Percentiles rank a stretch among this genome's conserved stretches.
phyloP scores from a whole-genome alignment of 2,113 vertebrate species.

The Abramis brama region DNA sequence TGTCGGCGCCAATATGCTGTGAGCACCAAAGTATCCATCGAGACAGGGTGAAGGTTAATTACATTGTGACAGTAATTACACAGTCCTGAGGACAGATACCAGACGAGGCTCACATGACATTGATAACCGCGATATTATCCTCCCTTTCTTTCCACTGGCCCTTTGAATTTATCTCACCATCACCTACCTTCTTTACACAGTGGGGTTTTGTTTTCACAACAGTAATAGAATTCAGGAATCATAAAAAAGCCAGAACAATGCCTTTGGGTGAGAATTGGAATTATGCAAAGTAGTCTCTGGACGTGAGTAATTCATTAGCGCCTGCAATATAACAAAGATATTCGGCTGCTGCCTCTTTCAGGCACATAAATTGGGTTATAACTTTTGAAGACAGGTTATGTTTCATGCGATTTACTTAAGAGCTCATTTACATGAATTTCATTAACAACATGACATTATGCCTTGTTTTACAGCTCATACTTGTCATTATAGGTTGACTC shows the following conservation, averaged over 20 bases:
- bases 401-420: constrained; percentile 19
- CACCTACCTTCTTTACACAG: constrained; percentile 8
- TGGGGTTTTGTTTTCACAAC: constrained; percentile 28
- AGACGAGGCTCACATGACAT: constrained; percentile 2
- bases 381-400: constrained; percentile 20
- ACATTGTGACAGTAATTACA: constrained; percentile 45
- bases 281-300: constrained; percentile 53
- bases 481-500: not conserved
- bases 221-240: constrained; percentile 36
- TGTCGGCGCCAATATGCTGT: constrained; percentile 2
- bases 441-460: not conserved
- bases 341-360: constrained; percentile 12
- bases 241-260: constrained; percentile 35
- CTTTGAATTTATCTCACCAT: constrained; percentile 27
- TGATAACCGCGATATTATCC: not conserved
- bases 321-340: constrained; percentile 23
- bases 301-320: constrained; percentile 46
- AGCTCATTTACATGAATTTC: constrained; percentile 19
- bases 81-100: constrained; percentile 4
- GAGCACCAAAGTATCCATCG: constrained; percentile 35
- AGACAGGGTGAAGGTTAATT: constrained; percentile 31
- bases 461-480: not conserved
- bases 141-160: not conserved
- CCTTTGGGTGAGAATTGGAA: constrained; percentile 46
- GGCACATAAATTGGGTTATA: constrained; percentile 34